Conservation (phyloP, 2,888 invertebrate genomes). For the Eupithecia dodoneata region DNA sequence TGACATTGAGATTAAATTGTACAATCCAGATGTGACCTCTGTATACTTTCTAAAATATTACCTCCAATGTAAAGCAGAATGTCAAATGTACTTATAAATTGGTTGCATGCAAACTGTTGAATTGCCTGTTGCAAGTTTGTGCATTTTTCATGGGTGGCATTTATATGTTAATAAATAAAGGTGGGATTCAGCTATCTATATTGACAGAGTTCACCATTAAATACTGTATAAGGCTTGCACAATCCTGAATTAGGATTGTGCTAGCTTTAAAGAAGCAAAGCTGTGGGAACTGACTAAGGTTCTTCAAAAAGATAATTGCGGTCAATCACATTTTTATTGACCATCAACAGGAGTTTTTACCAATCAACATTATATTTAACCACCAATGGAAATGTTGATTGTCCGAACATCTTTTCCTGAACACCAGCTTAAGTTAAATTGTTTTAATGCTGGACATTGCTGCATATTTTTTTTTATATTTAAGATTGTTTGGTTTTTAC, state of each 20-base stretch:
- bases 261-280: neutral
- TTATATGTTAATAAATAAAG: neutral
- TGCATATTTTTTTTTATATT: neutral
- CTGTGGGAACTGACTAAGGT: neutral
- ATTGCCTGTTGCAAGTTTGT: neutral
- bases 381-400: neutral
- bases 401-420: neutral
- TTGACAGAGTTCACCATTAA: neutral
- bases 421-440: neutral
- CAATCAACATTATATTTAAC: no score
- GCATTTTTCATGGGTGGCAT: neutral
- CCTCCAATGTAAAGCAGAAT: conserved; percentile 2
- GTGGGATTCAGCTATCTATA: neutral
- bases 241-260: neutral
- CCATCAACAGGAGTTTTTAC: no score
- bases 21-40: neutral
- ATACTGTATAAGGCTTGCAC: neutral
- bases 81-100: neutral
- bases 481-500: neutral
- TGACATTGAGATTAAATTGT: conserved; percentile 24
- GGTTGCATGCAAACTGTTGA: neutral
- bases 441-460: neutral
- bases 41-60: conserved; percentile 27
- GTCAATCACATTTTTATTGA: no score
- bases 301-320: no score